These are phyloP conservation scores for Chloroceryle inda DNA, from an alignment of 2,797 vertebrate genomes.

Conservation along the genomic window DNA sequence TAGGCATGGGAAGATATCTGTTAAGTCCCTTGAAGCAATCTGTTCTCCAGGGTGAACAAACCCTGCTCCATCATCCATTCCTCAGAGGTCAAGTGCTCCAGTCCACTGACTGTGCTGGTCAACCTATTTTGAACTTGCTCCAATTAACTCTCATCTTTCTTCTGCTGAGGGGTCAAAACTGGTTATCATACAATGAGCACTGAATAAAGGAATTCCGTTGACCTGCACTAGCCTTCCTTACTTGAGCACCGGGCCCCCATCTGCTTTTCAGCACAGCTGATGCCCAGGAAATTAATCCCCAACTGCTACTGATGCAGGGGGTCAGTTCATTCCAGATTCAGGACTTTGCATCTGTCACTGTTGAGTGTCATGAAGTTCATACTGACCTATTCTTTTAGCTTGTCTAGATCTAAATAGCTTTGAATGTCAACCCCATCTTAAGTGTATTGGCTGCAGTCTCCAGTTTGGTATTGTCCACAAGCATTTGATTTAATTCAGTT, in stretches of 20 bases:
- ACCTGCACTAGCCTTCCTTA: neutral
- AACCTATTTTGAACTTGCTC: neutral
- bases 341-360: neutral
- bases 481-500: neutral
- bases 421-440: neutral
- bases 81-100: neutral
- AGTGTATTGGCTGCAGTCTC: neutral
- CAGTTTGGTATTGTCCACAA: fast-evolving
- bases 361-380: neutral
- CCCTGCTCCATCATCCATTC: neutral
- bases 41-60: neutral
- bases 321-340: neutral
- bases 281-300: neutral
- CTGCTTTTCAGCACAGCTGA: neutral
- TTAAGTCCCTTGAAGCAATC: neutral
- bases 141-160: neutral
- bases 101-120: neutral
- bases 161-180: neutral
- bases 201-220: neutral
- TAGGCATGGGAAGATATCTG: neutral
- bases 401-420: neutral
- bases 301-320: neutral
- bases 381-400: neutral
- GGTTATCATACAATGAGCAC: fast-evolving
- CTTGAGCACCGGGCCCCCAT: neutral